Percentiles rank a stretch among this genome's conserved stretches.
Conservation (phyloP, 2,888 invertebrate genomes). For the Colletes collaris region DNA sequence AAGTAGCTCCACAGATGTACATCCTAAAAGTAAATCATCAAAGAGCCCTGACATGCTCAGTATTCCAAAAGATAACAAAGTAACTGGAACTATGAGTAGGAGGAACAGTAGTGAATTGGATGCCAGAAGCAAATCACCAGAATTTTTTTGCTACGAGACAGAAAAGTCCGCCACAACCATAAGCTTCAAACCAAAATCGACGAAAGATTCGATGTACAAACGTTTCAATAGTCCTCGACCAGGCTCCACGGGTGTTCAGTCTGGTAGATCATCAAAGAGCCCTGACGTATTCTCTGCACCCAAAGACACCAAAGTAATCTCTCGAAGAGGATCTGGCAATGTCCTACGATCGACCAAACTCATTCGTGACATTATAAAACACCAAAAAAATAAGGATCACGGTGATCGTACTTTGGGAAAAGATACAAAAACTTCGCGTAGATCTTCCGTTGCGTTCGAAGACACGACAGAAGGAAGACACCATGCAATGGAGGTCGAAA, state of each 20-base stretch:
- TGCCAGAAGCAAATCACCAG: not conserved
- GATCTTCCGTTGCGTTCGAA: not conserved
- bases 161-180: constrained; percentile 27
- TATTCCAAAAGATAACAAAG: too few relatives aligned
- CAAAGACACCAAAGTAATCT: not conserved
- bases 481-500: not conserved
- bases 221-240: not conserved
- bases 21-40: too few relatives aligned
- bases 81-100: too few relatives aligned
- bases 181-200: not conserved
- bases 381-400: not conserved
- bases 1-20: too few relatives aligned
- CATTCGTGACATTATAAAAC: constrained; percentile 47
- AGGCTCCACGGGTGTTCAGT: not conserved
- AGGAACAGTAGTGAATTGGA: not conserved
- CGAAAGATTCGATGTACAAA: not conserved
- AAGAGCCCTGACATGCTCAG: not conserved
- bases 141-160: constrained; percentile 21
- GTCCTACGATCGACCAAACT: constrained; percentile 50
- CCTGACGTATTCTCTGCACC: constrained; percentile 25
- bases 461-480: not conserved
- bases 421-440: not conserved
- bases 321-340: constrained; percentile 26
- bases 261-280: constrained; percentile 24
- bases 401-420: not conserved